phyloP scores from a whole-genome alignment of 2,888 invertebrate genomes.

The Diaprepes abbreviatus region DNA sequence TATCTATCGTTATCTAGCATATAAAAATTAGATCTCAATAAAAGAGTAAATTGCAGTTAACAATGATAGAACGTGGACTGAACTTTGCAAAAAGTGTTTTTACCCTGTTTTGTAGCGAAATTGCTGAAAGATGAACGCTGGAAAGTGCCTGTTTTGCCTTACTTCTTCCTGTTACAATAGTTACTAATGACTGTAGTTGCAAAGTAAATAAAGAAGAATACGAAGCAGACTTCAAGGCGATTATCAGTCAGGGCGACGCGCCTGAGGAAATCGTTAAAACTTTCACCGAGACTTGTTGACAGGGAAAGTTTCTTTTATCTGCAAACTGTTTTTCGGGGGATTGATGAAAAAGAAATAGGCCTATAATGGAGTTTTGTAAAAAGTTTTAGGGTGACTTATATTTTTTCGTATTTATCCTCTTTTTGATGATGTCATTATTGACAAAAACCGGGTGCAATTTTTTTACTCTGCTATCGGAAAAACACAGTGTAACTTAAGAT shows the following conservation, averaged over 20 bases:
- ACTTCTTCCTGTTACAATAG: conserved; percentile 51
- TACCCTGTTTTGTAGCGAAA: conserved; percentile 30
- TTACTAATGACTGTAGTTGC: conserved; percentile 52
- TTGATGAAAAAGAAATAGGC: conserved; percentile 42
- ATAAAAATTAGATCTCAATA: conserved; percentile 29
- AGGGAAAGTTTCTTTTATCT: conserved; percentile 43
- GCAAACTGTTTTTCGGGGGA: conserved; percentile 29
- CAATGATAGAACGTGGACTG: conserved; percentile 25
- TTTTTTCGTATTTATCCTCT: conserved; percentile 7
- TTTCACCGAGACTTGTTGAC: conserved; percentile 50
- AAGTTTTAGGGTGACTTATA: conserved; percentile 11
- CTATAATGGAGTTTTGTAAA: conserved; percentile 32
- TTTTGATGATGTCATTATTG: not conserved
- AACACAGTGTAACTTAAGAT: too few relatives aligned
- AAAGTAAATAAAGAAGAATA: conserved; percentile 51
- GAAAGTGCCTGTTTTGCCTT: conserved; percentile 46
- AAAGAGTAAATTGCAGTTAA: conserved; percentile 17
- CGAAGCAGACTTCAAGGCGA: conserved; percentile 40
- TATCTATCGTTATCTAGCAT: conserved; percentile 8
- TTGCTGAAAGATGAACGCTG: conserved; percentile 32
- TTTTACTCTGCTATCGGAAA: too few relatives aligned
- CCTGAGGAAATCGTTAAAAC: conserved; percentile 47
- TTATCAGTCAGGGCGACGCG: conserved; percentile 47
- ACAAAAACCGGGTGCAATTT: not conserved
- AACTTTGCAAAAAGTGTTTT: conserved; percentile 43